Percentiles rank a stretch among this genome's conserved stretches.
These are phyloP conservation scores for Toxonevra muliebris DNA, from an alignment of 2,888 invertebrate species.

Conservation along the genomic window DNA sequence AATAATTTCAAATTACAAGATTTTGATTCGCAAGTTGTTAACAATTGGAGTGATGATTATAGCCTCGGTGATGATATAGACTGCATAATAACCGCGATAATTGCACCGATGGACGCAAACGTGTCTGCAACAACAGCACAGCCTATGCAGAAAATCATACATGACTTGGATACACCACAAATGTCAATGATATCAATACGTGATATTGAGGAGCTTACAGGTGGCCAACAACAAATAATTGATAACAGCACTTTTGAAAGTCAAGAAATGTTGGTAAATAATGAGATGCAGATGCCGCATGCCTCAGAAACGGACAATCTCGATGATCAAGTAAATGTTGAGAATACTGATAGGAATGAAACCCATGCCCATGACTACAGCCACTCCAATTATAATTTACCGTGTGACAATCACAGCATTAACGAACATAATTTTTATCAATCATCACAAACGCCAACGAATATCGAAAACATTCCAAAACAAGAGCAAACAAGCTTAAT, in stretches of 20 bases:
- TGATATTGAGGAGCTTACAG: constrained; percentile 42
- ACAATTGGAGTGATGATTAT: constrained; percentile 49
- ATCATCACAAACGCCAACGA: too few relatives aligned
- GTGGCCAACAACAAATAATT: constrained; percentile 11
- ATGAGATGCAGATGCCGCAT: neutral
- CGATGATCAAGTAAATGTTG: neutral
- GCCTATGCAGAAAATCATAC: constrained; percentile 36
- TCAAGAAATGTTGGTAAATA: neutral
- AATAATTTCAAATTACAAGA: constrained; percentile 42
- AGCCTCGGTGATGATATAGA: constrained; percentile 51
- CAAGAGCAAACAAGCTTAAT: constrained; percentile 11
- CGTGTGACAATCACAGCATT: too few relatives aligned
- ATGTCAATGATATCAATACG: constrained; percentile 46
- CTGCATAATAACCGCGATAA: constrained; percentile 27
- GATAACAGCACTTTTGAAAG: neutral
- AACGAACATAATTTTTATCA: too few relatives aligned
- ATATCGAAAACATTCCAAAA: constrained; percentile 3
- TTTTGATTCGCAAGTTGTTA: constrained; percentile 38
- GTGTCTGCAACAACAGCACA: constrained; percentile 9
- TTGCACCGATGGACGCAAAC: neutral
- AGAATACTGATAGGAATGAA: neutral
- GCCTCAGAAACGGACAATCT: neutral
- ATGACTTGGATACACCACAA: constrained; percentile 53
- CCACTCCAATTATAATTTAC: neutral
- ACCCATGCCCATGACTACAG: neutral